Conservation (phyloP, 2,888 invertebrate genomes). For the Amphipyra berbera region DNA sequence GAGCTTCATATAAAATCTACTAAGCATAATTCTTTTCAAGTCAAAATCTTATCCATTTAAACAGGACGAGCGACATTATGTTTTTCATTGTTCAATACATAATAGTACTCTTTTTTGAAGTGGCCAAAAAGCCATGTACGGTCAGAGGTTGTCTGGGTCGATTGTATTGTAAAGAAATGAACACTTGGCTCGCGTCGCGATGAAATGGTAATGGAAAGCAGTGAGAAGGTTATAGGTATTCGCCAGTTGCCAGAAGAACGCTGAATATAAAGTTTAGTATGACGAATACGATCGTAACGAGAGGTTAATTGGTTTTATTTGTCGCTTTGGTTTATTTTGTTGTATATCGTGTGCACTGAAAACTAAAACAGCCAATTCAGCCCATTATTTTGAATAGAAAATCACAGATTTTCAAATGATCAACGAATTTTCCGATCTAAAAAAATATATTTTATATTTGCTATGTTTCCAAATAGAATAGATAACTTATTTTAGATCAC, state of each 20-base stretch:
- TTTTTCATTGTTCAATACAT: constrained; percentile 22
- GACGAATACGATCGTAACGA: not conserved
- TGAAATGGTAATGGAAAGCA: constrained; percentile 19
- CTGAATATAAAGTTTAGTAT: not conserved
- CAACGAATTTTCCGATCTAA: too few species aligned
- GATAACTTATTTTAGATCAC: too few species aligned
- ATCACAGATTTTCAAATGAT: too few species aligned
- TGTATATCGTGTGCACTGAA: not conserved
- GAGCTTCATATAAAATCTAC: not conserved
- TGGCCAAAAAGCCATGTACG: constrained; percentile 24
- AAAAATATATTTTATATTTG: too few species aligned
- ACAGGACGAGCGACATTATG: not conserved
- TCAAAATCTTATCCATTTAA: not conserved
- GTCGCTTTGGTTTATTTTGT: not conserved
- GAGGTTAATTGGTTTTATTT: constrained; percentile 4
- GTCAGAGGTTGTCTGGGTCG: constrained; percentile 21
- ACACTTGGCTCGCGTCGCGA: constrained; percentile 38
- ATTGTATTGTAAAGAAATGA: constrained; percentile 32
- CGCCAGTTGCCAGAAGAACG: constrained; percentile 36
- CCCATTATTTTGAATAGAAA: too few species aligned
- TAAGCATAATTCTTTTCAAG: not conserved
- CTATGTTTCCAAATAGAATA: too few species aligned
- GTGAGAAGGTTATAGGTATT: constrained; percentile 14
- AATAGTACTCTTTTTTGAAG: constrained; percentile 35
- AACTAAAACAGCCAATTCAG: too few species aligned